Evolutionary conservation across 2,113 vertebrate genomes (phyloP), one percentile per base, ranked within the genome.

Genomic region (Cinclus mexicanus): DNA sequence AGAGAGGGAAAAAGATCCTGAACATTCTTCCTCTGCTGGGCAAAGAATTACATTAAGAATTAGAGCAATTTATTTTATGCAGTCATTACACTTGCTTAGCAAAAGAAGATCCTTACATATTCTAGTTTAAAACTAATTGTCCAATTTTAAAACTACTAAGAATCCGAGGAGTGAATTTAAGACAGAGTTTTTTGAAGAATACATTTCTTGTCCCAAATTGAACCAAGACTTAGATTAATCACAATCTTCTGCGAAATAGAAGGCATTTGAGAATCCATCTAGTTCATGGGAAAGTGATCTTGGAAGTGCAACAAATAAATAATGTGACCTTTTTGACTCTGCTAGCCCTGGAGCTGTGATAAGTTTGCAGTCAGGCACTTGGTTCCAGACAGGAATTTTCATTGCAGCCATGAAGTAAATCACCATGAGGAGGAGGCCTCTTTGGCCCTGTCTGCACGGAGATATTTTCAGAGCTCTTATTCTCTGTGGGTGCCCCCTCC

Each of bases 221-320:
- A 91, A 96, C 37, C 29, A 89, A 88, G 83, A 57, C 42, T 83
- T 59, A 87, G 57, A 95, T 90, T 96, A 94, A 96, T 96, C 95
- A 94, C 69, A 72, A 52, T 87, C 60, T 83, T 90, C 76, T 86
- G 72, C 79, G 87, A 53, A 68, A 75, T 81, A 71, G 69, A 60
- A 94, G 42, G 84, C 96, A 85, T 95, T 95, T 93, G 87, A 92
- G 76, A 94, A 94, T 93, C 95, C 84, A 92, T 95, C 83, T 93
- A 93, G 95, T 97, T 97, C 96, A 97, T 97, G 96, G 96, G 97
- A 97, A 97, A 97, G 91, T 96, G 93, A 95, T 95, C 90, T 92
- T 93, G 86, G 95, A 96, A 90, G 69, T 96, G 94, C 84, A 95
- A 94, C 94, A 97, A 97, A 97, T 97, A 97, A 96, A 97, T 92